Percentiles rank a stretch among this genome's conserved stretches.
phyloP scores from a whole-genome alignment of 2,888 invertebrate species.

The Ornithoptera priamus region DNA sequence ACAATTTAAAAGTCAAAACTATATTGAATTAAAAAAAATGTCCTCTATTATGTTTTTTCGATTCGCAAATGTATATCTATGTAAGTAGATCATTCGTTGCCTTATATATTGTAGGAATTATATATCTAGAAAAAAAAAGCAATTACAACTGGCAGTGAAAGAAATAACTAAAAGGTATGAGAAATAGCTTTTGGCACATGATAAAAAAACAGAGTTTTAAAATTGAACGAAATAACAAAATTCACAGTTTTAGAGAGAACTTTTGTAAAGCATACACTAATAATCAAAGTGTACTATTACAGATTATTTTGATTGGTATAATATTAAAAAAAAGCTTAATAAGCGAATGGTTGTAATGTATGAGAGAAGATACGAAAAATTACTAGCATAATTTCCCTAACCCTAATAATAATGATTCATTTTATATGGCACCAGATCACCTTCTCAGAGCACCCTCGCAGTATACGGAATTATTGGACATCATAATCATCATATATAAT shows the following conservation, averaged over 20 bases:
- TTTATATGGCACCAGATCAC: constrained; percentile 61
- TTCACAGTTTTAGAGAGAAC: constrained; percentile 20
- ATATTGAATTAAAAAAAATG: constrained; percentile 31
- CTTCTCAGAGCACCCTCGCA: constrained; percentile 41
- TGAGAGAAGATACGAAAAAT: constrained; percentile 41
- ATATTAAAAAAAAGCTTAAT: constrained; percentile 4
- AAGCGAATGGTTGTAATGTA: constrained; percentile 12
- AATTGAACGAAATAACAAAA: constrained; percentile 11
- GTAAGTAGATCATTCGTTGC: constrained; percentile 42
- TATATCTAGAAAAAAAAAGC: constrained; percentile 34
- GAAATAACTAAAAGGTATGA: constrained; percentile 30
- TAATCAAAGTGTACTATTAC: constrained; percentile 3
- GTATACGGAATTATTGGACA: constrained; percentile 33
- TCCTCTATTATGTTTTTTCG: constrained; percentile 24
- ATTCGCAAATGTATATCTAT: constrained; percentile 33
- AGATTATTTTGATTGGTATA: constrained; percentile 3
- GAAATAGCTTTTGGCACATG: constrained; percentile 47
- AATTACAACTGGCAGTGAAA: constrained; percentile 45
- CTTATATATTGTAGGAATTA: constrained; percentile 36
- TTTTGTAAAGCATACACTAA: constrained; percentile 13
- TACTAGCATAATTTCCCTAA: constrained; percentile 51
- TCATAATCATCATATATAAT: constrained; percentile 16
- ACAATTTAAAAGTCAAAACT: constrained; percentile 47
- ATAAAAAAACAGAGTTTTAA: constrained; percentile 21
- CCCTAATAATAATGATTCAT: constrained; percentile 53